Base-by-base conservation (phyloP, 2,113 vertebrate genomes). In the Promerops cafer region DNA sequence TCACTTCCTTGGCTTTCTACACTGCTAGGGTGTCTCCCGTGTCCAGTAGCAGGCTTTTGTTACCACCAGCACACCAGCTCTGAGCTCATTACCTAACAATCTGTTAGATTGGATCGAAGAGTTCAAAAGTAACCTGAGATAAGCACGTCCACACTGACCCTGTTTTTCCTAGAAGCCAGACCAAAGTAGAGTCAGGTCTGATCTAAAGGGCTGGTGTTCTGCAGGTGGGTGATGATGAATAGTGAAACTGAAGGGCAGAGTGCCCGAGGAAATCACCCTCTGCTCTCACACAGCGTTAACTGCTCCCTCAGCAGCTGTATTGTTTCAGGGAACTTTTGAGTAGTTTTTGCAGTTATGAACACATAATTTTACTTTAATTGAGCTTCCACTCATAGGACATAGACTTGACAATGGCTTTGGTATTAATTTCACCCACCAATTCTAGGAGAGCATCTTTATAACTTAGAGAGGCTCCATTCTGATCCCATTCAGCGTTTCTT, bases 41-140 rank as follows among this genome's bases (percentile, higher is more conserved):
- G 21, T 15, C 13, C 52, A 44, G 28, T 14, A 44, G 53, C 30
- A 50, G 39, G n/a, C 40, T 72, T 85, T 31, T 54, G 35, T 72
- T 64, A 35, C 20, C 65, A 45, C 27, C 33, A 79, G 37, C 83
- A 75, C 75, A 39, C 28, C n/a, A 18, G 33, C 61, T 49, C 60
- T 18, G 26, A 82, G 42, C 47, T 69, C n/a, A 22, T 45, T 69
- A 33, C 53, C 28, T 13, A 9, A 19, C 52, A 18, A 2, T 26
- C 56, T 44, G 27, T 27, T 71, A 37, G 53, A 30, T 8, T 44
- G 44, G 39, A 77, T 77, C 33, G 6, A 40, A 60, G 68, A 59
- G n/a, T 72, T 94, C 68, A 72, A 44, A 92, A 84, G 44, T 50
- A 77, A 81, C 59, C 61, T 33, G 69, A 84, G 78, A 80, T 63